phyloP scores from a whole-genome alignment of 2,888 invertebrate species.

The Drosophila paramelanica region DNA sequence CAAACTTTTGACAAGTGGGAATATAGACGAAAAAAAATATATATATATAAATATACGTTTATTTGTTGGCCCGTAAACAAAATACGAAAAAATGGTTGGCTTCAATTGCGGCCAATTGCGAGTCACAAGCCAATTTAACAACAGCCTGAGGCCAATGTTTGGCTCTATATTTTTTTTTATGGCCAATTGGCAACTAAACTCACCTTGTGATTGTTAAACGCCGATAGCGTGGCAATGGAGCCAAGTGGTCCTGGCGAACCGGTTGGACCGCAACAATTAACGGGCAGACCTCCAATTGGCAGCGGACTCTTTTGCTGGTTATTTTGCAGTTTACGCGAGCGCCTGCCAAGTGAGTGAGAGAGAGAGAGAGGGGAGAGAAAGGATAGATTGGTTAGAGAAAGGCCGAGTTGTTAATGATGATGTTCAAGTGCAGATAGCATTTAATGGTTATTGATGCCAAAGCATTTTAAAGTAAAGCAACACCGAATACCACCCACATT shows the following conservation, averaged over 20 bases:
- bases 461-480: not conserved
- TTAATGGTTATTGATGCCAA: conserved; percentile 5
- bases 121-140: conserved; percentile 46
- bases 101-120: conserved; percentile 66
- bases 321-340: conserved; percentile 91
- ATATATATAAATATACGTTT: conserved; percentile 25
- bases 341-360: conserved; percentile 83
- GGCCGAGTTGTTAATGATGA: conserved; percentile 25
- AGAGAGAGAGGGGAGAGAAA: not conserved
- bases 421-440: conserved; percentile 36
- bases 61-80: conserved; percentile 64
- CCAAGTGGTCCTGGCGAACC: conserved; percentile 93
- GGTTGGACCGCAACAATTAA: conserved; percentile 92
- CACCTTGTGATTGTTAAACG: conserved; percentile 93
- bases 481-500: not conserved
- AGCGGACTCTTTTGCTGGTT: conserved; percentile 89
- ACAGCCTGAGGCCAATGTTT: conserved; percentile 35
- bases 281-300: conserved; percentile 90
- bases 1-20: conserved; percentile 7
- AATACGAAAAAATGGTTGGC: conserved; percentile 40
- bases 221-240: conserved; percentile 92
- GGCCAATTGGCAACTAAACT: conserved; percentile 68
- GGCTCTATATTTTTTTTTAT: conserved; percentile 25
- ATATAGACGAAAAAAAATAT: conserved; percentile 19
- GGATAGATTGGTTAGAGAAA: not conserved